Evolutionary conservation across 2,888 invertebrate species (phyloP).

Genomic region (Tortricodes alternella): DNA sequence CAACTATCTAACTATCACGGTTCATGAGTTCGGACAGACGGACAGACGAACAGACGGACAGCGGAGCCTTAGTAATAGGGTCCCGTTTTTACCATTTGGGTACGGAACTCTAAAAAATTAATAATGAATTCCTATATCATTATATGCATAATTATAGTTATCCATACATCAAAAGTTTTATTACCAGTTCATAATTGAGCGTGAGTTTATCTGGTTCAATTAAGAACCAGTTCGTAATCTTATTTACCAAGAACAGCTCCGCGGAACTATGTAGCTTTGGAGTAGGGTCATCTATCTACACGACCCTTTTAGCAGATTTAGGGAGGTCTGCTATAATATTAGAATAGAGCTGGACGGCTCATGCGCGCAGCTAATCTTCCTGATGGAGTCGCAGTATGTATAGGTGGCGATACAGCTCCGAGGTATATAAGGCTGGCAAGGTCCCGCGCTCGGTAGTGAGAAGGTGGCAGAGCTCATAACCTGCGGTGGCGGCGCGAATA

Average conservation of each 20-base stretch:
- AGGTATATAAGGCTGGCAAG: slow-evolving; percentile 66
- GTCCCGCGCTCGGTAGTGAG: slow-evolving; percentile 62
- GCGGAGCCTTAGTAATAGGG: too few species aligned
- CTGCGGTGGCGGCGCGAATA: slow-evolving; percentile 40
- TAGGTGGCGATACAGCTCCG: slow-evolving; percentile 45
- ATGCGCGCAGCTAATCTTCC: slow-evolving; percentile 55
- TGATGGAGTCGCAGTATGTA: slow-evolving; percentile 52
- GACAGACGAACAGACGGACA: too few species aligned
- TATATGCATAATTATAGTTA: too few species aligned
- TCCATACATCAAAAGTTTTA: too few species aligned
- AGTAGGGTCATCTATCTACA: background rate
- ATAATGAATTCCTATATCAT: too few species aligned
- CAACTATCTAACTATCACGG: too few species aligned
- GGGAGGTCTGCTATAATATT: slow-evolving; percentile 36
- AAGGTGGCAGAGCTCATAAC: slow-evolving; percentile 42
- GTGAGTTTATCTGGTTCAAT: too few species aligned
- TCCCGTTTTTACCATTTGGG: too few species aligned
- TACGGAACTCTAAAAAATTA: too few species aligned
- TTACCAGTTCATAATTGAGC: too few species aligned
- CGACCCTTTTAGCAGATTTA: slow-evolving; percentile 29
- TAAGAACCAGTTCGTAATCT: too few species aligned
- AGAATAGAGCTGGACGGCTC: slow-evolving; percentile 53
- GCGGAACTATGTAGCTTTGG: background rate
- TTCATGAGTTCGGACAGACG: too few species aligned
- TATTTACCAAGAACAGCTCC: background rate